Evolutionary conservation across 2,113 vertebrate species (phyloP).

Genomic region (Neogale vison): DNA sequence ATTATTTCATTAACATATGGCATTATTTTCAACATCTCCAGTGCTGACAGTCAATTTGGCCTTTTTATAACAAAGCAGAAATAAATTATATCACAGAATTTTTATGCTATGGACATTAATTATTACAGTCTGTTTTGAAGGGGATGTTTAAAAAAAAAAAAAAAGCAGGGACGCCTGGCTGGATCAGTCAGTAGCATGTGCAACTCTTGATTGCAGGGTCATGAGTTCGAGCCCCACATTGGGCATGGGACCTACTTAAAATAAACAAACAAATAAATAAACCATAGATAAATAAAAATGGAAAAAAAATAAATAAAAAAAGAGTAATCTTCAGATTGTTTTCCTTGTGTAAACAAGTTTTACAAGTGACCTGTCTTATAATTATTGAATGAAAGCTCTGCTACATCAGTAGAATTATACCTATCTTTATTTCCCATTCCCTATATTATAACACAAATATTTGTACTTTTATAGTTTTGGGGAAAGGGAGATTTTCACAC

Average conservation of each 20-base stretch:
- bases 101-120: background rate
- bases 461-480: conserved; percentile 57
- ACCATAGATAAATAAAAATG: background rate
- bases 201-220: background rate
- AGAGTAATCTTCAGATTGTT: conserved; percentile 16
- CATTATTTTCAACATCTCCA: conserved; percentile 37
- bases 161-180: background rate
- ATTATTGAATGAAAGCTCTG: conserved; percentile 76
- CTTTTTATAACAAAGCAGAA: conserved; percentile 32
- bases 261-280: background rate
- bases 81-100: conserved; percentile 34
- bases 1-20: conserved; percentile 2
- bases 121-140: background rate
- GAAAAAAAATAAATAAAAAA: background rate
- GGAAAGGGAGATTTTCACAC: conserved; percentile 61
- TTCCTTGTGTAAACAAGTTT: conserved; percentile 66
- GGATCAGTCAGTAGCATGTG: background rate
- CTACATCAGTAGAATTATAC: background rate
- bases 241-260: background rate
- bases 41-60: background rate
- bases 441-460: conserved; percentile 70
- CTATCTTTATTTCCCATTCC: conserved; percentile 54
- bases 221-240: background rate
- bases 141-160: background rate
- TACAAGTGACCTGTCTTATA: conserved; percentile 76